phyloP scores from a whole-genome alignment of 2,797 vertebrate species.

The Neosalanx taihuensis region DNA sequence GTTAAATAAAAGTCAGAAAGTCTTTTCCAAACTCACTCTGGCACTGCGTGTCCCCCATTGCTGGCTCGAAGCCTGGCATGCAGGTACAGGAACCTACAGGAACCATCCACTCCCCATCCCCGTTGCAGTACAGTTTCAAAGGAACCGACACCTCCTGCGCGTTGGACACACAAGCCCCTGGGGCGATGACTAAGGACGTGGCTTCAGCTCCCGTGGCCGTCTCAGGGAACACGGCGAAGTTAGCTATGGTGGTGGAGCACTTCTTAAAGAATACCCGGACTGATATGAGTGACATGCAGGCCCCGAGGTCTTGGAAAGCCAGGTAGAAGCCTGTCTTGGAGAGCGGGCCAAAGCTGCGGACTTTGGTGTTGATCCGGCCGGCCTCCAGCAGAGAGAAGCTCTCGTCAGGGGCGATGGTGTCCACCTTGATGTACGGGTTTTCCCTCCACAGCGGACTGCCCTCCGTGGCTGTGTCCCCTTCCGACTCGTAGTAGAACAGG shows the following conservation, averaged over 20 bases:
- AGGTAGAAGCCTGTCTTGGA: slow-evolving; percentile 95
- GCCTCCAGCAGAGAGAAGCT: slow-evolving; percentile 92
- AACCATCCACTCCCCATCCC: slow-evolving; percentile 98
- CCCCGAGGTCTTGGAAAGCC: slow-evolving; percentile 95
- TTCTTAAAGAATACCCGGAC: slow-evolving; percentile 97
- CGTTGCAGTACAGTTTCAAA: slow-evolving; percentile 95
- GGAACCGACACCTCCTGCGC: slow-evolving; percentile 94
- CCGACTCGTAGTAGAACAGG: slow-evolving; percentile 94
- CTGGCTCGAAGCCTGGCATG: slow-evolving; percentile 85
- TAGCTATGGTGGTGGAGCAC: slow-evolving; percentile 91
- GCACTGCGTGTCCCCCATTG: slow-evolving; percentile 89
- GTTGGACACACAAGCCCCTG: slow-evolving; percentile 88
- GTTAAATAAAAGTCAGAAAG: slow-evolving; percentile 60
- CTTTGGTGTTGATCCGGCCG: slow-evolving; percentile 93
- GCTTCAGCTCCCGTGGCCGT: slow-evolving; percentile 93
- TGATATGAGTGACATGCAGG: slow-evolving; percentile 96
- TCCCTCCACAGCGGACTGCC: slow-evolving; percentile 93
- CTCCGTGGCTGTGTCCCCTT: slow-evolving; percentile 86
- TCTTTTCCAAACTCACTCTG: slow-evolving; percentile 77
- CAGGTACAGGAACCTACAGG: slow-evolving; percentile 95
- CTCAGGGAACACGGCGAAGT: slow-evolving; percentile 93
- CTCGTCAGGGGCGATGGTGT: slow-evolving; percentile 95
- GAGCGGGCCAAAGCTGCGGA: slow-evolving; percentile 95
- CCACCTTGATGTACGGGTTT: slow-evolving; percentile 97
- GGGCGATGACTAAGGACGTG: slow-evolving; percentile 93